Base-by-base conservation (phyloP, 2,113 vertebrate genomes). In the Cinclus mexicanus region DNA sequence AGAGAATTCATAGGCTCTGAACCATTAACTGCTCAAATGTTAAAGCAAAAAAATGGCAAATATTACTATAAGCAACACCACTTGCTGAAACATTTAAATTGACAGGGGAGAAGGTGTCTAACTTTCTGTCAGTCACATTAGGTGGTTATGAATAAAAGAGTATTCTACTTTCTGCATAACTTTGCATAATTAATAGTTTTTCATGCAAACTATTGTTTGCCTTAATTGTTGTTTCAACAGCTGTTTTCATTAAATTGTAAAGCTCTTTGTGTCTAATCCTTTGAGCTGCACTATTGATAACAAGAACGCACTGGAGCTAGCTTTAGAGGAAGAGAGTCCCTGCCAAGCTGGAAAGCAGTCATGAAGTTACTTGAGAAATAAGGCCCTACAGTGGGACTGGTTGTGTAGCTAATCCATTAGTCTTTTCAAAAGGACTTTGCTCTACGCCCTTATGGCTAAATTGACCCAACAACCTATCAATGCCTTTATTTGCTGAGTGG, bases 401-500 rank as follows among this genome's bases (percentile, higher is more conserved):
- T 97, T 97, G 97, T 97, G 97, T 98, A 98, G 97, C 97, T 97
- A 98, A 98, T 98, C 97, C 98, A 98, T 98, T 98, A 97, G 96
- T 93, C 95, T 97, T 98, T 98, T 98, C 96, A 98, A 98, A 98
- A 97, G 95, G 94, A 96, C 97, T 95, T 81, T 97, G 96, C 96
- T 97, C 97, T 98, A 96, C 81, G 93, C 96, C 94, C 98, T 98
- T 97, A 97, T 97, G 97, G 96, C 95, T 98, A 98, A 98, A 98
- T 98, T 98, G 98, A 98, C 98, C 98, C 97, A 98, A 98, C 98
- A 98, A 98, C 97, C 97, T 98, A 98, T 98, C 98, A 98, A 97
- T 98, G 98, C 98, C 95, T 98, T 98, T 98, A 98, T 98, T 98
- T 98, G 97, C 97, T 98, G 98, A 98, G 98, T 98, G 98, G 97